Evolutionary conservation across 2,113 vertebrate genomes (phyloP).

Genomic region (Phaethornis superciliosus): DNA sequence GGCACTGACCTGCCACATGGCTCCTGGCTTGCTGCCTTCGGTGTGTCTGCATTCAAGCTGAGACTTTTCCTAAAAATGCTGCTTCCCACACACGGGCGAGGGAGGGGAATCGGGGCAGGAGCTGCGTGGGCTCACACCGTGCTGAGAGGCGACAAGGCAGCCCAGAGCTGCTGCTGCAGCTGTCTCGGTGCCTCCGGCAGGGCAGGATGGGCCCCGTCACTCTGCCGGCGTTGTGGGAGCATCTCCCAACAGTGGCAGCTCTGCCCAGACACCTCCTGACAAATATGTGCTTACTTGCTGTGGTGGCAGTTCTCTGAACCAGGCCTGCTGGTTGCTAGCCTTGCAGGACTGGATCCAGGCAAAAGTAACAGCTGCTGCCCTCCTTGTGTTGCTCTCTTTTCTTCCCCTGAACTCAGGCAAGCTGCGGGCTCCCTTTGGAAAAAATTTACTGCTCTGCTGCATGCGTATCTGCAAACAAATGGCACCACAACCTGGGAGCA

Average conservation of each 20-base stretch:
- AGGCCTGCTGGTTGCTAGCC: background rate
- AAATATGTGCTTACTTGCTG: no score
- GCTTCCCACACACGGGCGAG: background rate
- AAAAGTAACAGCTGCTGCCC: background rate
- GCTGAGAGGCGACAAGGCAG: background rate
- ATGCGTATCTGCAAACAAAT: background rate
- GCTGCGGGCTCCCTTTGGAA: background rate
- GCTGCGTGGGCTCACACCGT: background rate
- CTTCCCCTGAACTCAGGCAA: background rate
- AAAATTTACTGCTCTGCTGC: background rate
- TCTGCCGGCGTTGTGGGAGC: background rate
- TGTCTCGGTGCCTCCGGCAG: background rate
- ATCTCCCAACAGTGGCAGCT: background rate
- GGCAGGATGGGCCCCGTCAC: background rate
- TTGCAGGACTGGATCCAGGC: background rate
- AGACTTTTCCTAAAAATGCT: background rate
- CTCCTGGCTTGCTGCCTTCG: fast-evolving
- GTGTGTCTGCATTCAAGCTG: background rate
- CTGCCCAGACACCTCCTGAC: background rate
- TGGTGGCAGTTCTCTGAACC: background rate
- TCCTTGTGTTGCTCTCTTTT: background rate
- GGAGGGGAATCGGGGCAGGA: background rate
- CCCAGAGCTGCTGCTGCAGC: background rate
- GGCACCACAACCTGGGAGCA: background rate
- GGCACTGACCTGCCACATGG: background rate